Evolutionary conservation across 2,113 vertebrate genomes (phyloP).

Genomic region (Tonatia bakeri): DNA sequence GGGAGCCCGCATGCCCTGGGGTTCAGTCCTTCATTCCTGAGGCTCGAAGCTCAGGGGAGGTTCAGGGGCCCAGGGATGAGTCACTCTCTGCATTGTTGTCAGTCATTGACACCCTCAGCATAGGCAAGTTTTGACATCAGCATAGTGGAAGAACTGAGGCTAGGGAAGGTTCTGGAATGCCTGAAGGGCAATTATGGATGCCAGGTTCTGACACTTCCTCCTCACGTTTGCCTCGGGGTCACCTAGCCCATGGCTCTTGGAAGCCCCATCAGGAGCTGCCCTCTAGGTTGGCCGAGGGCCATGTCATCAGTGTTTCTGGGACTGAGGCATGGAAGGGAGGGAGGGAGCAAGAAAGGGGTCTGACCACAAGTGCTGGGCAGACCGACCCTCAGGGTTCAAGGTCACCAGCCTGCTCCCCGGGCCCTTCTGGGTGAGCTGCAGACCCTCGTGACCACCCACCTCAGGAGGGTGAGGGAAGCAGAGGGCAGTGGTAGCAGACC

Average conservation of each 20-base stretch:
- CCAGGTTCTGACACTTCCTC: neutral
- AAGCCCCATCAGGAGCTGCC: neutral
- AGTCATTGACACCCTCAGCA: neutral
- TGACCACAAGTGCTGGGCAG: neutral
- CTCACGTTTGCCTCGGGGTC: neutral
- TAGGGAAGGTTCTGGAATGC: slow-evolving; percentile 5
- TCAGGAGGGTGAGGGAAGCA: neutral
- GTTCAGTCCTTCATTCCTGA: neutral
- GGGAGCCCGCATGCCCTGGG: neutral
- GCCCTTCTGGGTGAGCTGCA: neutral
- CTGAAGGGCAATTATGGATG: neutral
- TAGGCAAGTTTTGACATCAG: neutral
- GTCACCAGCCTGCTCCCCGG: neutral
- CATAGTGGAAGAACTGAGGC: neutral
- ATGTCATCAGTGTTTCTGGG: neutral
- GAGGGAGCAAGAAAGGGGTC: neutral
- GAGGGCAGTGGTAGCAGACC: neutral
- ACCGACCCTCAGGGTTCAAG: neutral
- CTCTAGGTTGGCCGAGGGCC: neutral
- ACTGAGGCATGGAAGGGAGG: neutral
- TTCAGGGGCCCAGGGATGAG: neutral
- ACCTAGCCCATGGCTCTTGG: neutral
- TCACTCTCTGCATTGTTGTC: neutral
- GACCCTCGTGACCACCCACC: neutral
- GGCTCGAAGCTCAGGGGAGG: neutral